Base-by-base conservation (phyloP, 2,888 invertebrate species). In the Fragum sueziense region DNA sequence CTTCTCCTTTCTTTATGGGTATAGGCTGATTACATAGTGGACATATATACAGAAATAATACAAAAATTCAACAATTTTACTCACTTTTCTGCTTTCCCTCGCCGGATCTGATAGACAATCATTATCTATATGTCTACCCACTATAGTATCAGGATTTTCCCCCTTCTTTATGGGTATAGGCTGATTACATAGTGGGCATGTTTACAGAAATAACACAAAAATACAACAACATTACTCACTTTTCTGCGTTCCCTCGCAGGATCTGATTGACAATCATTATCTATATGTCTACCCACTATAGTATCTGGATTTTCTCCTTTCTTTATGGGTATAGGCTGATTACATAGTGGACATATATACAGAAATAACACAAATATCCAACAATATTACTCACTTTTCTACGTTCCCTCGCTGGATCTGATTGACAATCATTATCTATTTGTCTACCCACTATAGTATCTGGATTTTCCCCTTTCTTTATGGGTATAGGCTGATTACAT, bases 301-400 rank as follows among this genome's bases (percentile, higher is more conserved):
- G 96, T 94, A 92, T 99, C 98, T 0, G 98, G 97, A 2, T 96
- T 94, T 89, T 97, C 96, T 0, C 96, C 97, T 76, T 88, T 89
- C 74, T 95, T 95, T 0, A 96, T 95, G 0, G 98, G 97, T 6
- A 98, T 96, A 0, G 98, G 97, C 31, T 95, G 95, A 81, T 96
- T 96, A 91, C 99, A 99, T 14, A 99, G 94, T 0, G 99, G 99
- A 93, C 99, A 99, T 0, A 97, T n/a, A n/a, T n/a, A n/a, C n/a
- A n/a, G n/a, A n/a, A n/a, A n/a, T n/a, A n/a, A n/a, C n/a, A n/a
- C n/a, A n/a, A n/a, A n/a, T n/a, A n/a, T n/a, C n/a, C n/a, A n/a
- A n/a, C n/a, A n/a, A n/a, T n/a, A n/a, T n/a, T 14, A 69, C 82
- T 85, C 79, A 94, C 94, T 91, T 96, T 96, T 81, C 91, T 94